Base-by-base conservation (phyloP, 2,888 invertebrate genomes). In the Drosophila hamatofila region DNA sequence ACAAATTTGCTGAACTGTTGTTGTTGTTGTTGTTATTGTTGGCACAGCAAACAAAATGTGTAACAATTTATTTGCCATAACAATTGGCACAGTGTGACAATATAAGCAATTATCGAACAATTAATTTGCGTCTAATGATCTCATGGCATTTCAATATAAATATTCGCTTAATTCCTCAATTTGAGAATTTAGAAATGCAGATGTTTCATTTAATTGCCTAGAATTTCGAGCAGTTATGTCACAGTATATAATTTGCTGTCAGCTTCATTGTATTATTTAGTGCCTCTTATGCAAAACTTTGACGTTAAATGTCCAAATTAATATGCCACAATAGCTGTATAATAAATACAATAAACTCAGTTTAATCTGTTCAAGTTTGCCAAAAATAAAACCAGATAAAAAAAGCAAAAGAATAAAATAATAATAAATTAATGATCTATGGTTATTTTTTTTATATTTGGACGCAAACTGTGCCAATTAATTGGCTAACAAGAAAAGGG, bases 241-340 rank as follows among this genome's bases (percentile, higher is more conserved):
- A 48, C 51, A 11, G 33, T 33, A 42, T n/a, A 67, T 48, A 37
- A 57, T 56, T 68, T 49, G 11, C 0, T 23, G 30, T 30, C 21
- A 48, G 21, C 35, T 35, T 37, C 14, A 59, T 66, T 16, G 33
- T 44, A 63, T 78, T 74, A 78, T 72, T 55, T 57, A 76, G 48
- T 11, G 49, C 33, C 54, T 52, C 16, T 64, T 49, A 55, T 59
- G 51, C 30, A 54, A 59, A 16, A 51, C 52, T 18, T 16, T 62
- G 83, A 84, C 78, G 62, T 30, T 83, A 78, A 85, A 80, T 52
- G 66, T 64, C 68, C 64, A 71, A 59, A 72, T 75, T 76, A 78
- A 65, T 72, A 76, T 72, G 49, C 46, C 30, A 56, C 18, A 80
- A 85, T 61, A 33, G 51, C 58, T 52, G 49, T 59, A 64, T 41